Conservation (phyloP, 2,113 vertebrate genomes). For the Entelurus aequoreus region DNA sequence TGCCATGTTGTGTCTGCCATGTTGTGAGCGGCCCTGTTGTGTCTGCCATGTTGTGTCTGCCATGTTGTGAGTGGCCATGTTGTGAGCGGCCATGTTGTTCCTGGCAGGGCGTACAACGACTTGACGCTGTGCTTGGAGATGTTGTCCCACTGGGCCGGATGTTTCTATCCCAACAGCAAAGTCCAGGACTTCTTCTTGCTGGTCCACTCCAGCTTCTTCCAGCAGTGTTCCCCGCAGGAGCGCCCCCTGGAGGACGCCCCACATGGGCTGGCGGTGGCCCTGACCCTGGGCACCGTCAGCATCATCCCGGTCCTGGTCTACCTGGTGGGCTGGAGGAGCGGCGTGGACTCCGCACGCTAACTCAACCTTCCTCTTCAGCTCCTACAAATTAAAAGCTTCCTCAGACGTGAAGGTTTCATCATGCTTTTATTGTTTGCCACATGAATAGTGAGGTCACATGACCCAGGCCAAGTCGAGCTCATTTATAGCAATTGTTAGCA, state of each 20-base stretch:
- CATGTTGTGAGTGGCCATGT: no score
- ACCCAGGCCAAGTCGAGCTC: no score
- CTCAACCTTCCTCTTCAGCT: neutral
- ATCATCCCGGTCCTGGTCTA: constrained; percentile 63
- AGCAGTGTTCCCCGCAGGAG: constrained; percentile 34
- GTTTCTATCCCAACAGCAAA: constrained; percentile 56
- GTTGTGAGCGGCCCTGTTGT: no score
- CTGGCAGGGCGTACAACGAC: constrained; percentile 45
- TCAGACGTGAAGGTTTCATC: neutral
- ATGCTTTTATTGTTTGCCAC: neutral
- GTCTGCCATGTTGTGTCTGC: no score
- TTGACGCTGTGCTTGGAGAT: constrained; percentile 22
- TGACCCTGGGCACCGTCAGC: constrained; percentile 62
- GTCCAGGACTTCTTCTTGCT: constrained; percentile 51
- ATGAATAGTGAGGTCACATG: neutral
- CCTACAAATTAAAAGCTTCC: neutral
- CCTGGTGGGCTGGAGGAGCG: constrained; percentile 54
- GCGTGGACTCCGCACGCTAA: neutral
- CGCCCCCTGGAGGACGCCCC: constrained; percentile 37
- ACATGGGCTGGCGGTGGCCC: constrained; percentile 37
- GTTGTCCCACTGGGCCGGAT: accelerated
- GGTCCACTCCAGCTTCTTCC: constrained; percentile 58
- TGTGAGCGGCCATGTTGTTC: no score
- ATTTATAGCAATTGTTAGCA: no score
- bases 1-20: no score